A percentile compares a stretch with the other conserved stretches of the same genome.
Evolutionary conservation across 2,797 vertebrate genomes (phyloP).

Genomic region (Hemibagrus guttatus): DNA sequence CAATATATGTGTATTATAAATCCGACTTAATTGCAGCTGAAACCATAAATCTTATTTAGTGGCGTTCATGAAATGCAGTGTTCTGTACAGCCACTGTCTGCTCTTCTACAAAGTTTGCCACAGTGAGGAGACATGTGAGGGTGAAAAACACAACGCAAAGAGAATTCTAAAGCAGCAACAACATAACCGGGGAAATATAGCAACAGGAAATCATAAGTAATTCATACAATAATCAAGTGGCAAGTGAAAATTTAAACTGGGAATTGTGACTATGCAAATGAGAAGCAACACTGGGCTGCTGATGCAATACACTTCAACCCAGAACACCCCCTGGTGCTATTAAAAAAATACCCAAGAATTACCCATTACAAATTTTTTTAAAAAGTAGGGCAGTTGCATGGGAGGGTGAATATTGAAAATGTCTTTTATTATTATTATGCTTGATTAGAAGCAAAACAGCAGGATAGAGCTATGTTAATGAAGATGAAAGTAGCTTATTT

Average conservation of each 20-base stretch:
- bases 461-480: not conserved
- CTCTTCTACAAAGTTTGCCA: not conserved
- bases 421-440: not conserved
- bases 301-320: slow-evolving; percentile 13
- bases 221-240: slow-evolving; percentile 28
- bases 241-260: slow-evolving; percentile 21
- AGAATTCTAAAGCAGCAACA: not conserved
- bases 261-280: slow-evolving; percentile 29
- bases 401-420: not conserved
- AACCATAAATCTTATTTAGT: not conserved
- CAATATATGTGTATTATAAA: not conserved
- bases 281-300: not conserved
- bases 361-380: not conserved
- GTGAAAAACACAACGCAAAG: not conserved
- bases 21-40: not conserved
- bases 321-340: slow-evolving; percentile 5
- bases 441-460: not conserved
- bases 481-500: not conserved
- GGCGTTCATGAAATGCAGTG: not conserved
- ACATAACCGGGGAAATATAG: not conserved
- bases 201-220: slow-evolving; percentile 23
- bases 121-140: not conserved
- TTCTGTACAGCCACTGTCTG: not conserved
- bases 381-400: slow-evolving; percentile 23
- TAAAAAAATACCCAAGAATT: not conserved